Percentiles rank a stretch among this genome's conserved stretches.
Conservation (phyloP, 2,797 vertebrate species). For the Rhyacichthys aspro region DNA sequence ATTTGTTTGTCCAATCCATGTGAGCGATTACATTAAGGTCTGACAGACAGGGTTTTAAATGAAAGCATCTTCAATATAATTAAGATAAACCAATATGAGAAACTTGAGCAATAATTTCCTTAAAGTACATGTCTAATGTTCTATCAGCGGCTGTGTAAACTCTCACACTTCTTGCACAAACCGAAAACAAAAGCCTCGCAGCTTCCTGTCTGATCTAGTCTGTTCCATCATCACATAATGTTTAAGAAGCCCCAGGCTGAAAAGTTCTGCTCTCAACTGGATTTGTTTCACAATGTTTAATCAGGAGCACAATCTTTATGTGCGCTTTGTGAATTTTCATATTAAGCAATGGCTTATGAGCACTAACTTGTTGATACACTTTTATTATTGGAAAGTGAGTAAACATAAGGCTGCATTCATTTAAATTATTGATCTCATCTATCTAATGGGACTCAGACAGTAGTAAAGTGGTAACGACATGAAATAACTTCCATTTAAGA, state of each 20-base stretch:
- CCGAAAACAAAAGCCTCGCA: constrained; percentile 27
- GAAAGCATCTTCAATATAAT: constrained; percentile 4
- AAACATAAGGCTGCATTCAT: no score
- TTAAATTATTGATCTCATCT: no score
- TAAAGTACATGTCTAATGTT: background rate
- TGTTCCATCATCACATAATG: constrained; percentile 39
- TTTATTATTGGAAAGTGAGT: background rate
- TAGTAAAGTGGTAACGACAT: background rate
- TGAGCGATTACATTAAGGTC: constrained; percentile 11
- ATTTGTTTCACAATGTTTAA: constrained; percentile 42
- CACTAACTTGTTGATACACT: constrained; percentile 7
- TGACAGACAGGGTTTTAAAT: background rate
- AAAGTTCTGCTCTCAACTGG: constrained; percentile 32
- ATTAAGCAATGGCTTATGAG: constrained; percentile 30
- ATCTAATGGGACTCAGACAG: no score
- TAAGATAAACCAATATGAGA: constrained; percentile 5
- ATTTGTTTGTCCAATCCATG: constrained; percentile 36
- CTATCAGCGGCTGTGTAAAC: constrained; percentile 13
- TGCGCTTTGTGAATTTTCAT: background rate
- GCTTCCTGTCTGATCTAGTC: constrained; percentile 21
- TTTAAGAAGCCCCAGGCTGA: constrained; percentile 43
- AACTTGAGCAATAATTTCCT: background rate
- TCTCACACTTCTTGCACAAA: constrained; percentile 13
- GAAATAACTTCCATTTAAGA: background rate
- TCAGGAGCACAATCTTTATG: constrained; percentile 40